A percentile compares a stretch with the other conserved stretches of the same genome.
Conservation (phyloP, 2,113 vertebrate genomes). For the Pangasianodon hypophthalmus region DNA sequence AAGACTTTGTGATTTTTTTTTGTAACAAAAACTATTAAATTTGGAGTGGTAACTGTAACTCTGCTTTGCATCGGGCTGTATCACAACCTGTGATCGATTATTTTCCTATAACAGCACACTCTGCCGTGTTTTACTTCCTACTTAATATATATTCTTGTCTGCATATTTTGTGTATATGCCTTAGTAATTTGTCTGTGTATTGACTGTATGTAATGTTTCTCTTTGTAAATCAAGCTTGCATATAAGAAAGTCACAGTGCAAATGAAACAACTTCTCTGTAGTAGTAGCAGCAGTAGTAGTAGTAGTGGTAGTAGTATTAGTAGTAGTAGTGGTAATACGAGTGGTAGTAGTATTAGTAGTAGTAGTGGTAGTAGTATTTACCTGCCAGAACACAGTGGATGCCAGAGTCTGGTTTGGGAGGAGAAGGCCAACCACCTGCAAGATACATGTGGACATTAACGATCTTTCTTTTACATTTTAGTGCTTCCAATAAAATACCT, state of each 20-base stretch:
- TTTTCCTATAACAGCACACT: neutral
- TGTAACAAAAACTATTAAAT: neutral
- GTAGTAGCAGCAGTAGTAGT: rapidly evolving
- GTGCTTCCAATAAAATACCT: neutral
- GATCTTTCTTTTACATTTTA: neutral
- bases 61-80: neutral
- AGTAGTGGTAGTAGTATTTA: conserved; percentile 60
- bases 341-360: neutral
- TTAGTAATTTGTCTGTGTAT: neutral
- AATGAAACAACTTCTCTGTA: neutral
- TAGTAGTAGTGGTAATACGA: neutral
- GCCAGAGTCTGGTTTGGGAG: conserved; percentile 95
- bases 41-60: neutral
- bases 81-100: neutral
- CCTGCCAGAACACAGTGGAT: conserved; percentile 98
- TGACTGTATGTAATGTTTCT: neutral
- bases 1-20: neutral
- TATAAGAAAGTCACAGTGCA: neutral
- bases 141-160: neutral
- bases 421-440: conserved; percentile 94
- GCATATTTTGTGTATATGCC: neutral
- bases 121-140: neutral
- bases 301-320: neutral
- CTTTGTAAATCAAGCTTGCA: neutral
- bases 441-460: neutral